Percentiles rank a stretch among this genome's conserved stretches.
Evolutionary conservation across 2,888 invertebrate species (phyloP).

Genomic region (Drosophila imparisetae): DNA sequence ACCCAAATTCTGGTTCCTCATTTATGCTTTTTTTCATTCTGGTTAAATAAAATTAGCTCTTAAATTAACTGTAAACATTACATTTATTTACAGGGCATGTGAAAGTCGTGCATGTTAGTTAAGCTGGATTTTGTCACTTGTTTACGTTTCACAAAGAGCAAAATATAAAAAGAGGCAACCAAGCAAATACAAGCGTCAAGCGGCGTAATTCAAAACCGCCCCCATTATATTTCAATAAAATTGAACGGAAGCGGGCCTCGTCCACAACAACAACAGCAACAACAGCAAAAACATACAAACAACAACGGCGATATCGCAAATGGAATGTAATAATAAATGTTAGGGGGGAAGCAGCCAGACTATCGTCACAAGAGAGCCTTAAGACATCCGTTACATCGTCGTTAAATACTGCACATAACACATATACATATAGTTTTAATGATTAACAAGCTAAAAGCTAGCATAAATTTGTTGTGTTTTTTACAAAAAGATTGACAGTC

Average conservation of each 20-base stretch:
- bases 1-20: neutral
- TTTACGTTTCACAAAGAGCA: slow-evolving; percentile 56
- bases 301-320: slow-evolving; percentile 18
- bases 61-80: neutral
- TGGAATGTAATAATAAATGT: slow-evolving; percentile 34
- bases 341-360: slow-evolving; percentile 16
- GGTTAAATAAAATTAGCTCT: neutral
- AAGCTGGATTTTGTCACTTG: slow-evolving; percentile 27
- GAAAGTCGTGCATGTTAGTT: slow-evolving; percentile 12
- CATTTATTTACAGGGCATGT: slow-evolving; percentile 42
- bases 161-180: slow-evolving; percentile 31
- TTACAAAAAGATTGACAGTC: slow-evolving; percentile 35
- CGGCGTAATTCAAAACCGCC: slow-evolving; percentile 73
- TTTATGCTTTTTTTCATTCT: too few relatives aligned
- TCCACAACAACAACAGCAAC: slow-evolving; percentile 8
- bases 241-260: slow-evolving; percentile 67
- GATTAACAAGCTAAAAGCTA: slow-evolving; percentile 51
- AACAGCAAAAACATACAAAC: neutral
- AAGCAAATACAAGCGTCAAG: slow-evolving; percentile 26
- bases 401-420: slow-evolving; percentile 37
- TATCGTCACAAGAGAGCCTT: slow-evolving; percentile 9
- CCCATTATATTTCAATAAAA: slow-evolving; percentile 77
- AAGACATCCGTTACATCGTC: slow-evolving; percentile 31
- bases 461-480: slow-evolving; percentile 45
- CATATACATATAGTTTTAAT: slow-evolving; percentile 48